Conservation (phyloP, 2,797 vertebrate genomes). For the Peromyscus attwateri region DNA sequence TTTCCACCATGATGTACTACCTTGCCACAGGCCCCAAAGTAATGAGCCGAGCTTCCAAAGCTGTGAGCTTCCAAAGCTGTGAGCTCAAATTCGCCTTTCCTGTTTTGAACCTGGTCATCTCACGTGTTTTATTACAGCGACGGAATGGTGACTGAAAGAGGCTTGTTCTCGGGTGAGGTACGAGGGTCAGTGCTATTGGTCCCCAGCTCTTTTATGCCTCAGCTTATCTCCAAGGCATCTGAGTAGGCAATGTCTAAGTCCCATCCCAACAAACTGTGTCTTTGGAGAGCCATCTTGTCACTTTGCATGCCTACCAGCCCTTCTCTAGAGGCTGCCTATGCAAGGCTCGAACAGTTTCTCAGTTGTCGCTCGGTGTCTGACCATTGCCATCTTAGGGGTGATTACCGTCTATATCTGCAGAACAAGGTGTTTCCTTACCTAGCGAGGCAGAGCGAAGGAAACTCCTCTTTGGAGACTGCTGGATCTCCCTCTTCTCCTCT, state of each 20-base stretch:
- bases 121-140: background rate
- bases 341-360: background rate
- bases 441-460: conserved; percentile 96
- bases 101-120: background rate
- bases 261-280: background rate
- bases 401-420: background rate
- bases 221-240: background rate
- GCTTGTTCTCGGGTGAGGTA: rapidly evolving
- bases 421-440: conserved; percentile 86
- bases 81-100: background rate
- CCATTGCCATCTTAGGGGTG: background rate
- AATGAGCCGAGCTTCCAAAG: background rate
- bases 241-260: background rate
- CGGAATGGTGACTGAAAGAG: background rate
- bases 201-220: background rate
- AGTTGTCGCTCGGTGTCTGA: background rate
- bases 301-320: background rate
- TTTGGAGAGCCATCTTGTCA: background rate
- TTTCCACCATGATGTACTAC: background rate
- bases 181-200: too few relatives aligned
- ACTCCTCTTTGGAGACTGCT: conserved; percentile 93
- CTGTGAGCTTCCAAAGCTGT: background rate
- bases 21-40: background rate
- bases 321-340: background rate
- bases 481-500: conserved; percentile 89